Percentiles rank a stretch among this genome's conserved stretches.
Conservation (phyloP, 2,888 invertebrate species). For the Calameuta filiformis region DNA sequence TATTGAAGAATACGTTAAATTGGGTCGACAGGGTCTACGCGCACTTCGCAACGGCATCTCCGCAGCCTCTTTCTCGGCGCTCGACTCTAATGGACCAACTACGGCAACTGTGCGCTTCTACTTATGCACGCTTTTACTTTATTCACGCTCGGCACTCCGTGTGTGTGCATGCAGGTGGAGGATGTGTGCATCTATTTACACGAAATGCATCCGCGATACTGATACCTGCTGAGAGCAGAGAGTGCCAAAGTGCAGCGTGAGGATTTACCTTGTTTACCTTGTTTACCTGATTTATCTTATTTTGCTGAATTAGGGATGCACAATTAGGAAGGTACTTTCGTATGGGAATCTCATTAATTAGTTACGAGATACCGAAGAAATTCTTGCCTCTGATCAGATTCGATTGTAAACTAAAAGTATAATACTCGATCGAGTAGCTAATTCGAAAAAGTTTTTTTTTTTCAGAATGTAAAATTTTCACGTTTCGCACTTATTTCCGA, state of each 20-base stretch:
- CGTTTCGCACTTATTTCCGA: no score
- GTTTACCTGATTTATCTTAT: not conserved
- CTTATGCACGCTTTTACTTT: not conserved
- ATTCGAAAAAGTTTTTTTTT: no score
- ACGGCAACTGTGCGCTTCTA: not conserved
- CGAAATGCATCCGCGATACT: not conserved
- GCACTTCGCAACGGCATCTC: constrained; percentile 4
- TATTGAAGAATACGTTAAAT: constrained; percentile 45
- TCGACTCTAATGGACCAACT: not conserved
- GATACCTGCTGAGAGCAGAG: not conserved
- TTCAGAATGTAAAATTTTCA: no score
- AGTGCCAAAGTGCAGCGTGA: not conserved
- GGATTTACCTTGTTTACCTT: not conserved
- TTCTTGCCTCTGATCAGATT: no score
- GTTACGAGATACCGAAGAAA: no score
- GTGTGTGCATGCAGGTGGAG: no score
- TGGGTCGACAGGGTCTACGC: constrained; percentile 17
- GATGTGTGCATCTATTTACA: not conserved
- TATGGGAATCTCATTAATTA: not conserved
- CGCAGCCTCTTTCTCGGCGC: not conserved
- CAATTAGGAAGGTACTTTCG: not conserved
- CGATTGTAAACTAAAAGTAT: no score
- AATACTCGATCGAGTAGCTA: no score
- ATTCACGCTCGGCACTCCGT: not conserved
- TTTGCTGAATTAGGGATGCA: not conserved